phyloP scores from a whole-genome alignment of 2,113 vertebrate species.

The Camelus dromedarius region DNA sequence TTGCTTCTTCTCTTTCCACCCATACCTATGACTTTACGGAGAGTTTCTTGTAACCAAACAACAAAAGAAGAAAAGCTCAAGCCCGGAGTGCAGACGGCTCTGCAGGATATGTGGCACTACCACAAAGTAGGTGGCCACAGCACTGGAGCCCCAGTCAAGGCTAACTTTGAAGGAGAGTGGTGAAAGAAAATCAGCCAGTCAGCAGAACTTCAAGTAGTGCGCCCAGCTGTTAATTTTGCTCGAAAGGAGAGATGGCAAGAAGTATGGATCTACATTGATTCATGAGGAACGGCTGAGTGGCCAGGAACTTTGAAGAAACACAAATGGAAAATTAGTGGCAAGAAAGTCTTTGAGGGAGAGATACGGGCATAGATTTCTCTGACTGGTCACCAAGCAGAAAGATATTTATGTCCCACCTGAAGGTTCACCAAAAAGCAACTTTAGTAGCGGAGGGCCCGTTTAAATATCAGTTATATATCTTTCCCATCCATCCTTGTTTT shows the following conservation, averaged over 20 bases:
- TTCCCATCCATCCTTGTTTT: neutral
- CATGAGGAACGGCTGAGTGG: neutral
- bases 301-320: neutral
- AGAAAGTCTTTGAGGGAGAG: slow-evolving; percentile 31
- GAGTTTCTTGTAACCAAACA: neutral
- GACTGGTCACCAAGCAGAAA: neutral
- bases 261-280: neutral
- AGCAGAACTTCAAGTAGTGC: neutral
- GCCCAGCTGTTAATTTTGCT: neutral
- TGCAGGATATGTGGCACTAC: neutral
- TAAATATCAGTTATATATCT: neutral
- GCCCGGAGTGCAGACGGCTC: neutral
- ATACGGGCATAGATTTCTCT: neutral
- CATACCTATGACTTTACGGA: neutral
- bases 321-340: neutral
- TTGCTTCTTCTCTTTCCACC: neutral
- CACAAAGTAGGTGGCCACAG: neutral
- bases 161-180: neutral
- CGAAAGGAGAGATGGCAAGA: neutral
- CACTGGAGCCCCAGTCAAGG: neutral
- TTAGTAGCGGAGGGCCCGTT: neutral
- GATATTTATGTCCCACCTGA: neutral
- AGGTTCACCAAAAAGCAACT: neutral
- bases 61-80: neutral
- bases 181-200: neutral